Evolutionary conservation across 2,113 vertebrate genomes (phyloP), one percentile per base, ranked within the genome.

Genomic region (Cyanoderma ruficeps): DNA sequence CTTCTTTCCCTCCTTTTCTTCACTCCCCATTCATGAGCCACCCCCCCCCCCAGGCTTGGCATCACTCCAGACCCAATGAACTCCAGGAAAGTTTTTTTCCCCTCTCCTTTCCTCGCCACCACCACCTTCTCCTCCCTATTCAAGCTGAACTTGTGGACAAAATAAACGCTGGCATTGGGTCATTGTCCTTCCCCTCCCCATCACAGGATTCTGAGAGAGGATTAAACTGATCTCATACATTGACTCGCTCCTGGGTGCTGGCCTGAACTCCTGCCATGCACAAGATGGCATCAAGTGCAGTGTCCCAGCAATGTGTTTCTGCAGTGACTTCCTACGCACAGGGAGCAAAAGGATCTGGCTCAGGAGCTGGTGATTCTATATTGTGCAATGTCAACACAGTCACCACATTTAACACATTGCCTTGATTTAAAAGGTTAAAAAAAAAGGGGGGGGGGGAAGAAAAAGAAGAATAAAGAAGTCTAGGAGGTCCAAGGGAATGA

Each of bases 181-280:
- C 83, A 86, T 89, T 96, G 85, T 96, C 81, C 91, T 84, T 82
- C 59, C 79, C 83, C 56, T 88, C 77, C 72, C 87, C 89, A 95
- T 44, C 74, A 75, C 75, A 96, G 85, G 86, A 67, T 93, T 96
- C 87, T 69, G 93, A 97, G 92, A 94, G 85, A 93, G 97, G 97
- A 97, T 98, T 97, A 97, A 96, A 96, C 95, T 97, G 97, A 97
- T 97, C 97, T 97, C 44, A 93, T 88, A 93, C 94, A 96, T 46
- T 15, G 95, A 92, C 97, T 97, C 63, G 1, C 95, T 97, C 94
- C 94, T 13, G 95, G 97, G 90, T 91, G 82, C 97, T 93, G 89
- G 96, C 90, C 96, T 97, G 97, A 92, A 93, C 93, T 96, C 77
- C 91, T 91, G 92, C 96, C 93, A 91, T 27, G 77, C 84, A 90